These are phyloP conservation scores for Sinohyriopsis cumingii DNA, from an alignment of 2,888 invertebrate species.

Conservation along the genomic window DNA sequence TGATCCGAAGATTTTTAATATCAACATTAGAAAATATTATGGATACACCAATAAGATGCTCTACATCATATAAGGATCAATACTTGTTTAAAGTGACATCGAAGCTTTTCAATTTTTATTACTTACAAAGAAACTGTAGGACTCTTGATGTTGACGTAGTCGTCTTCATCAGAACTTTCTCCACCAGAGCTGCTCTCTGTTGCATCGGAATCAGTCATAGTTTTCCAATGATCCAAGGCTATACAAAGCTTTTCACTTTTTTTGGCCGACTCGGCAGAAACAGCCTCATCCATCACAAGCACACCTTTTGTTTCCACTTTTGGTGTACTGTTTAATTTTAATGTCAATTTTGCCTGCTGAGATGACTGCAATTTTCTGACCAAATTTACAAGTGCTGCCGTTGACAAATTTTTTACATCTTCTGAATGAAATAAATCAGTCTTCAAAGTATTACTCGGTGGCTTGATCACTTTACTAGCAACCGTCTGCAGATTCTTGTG, in stretches of 20 bases:
- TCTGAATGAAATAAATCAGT: conserved; percentile 67
- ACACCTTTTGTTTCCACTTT: conserved; percentile 42
- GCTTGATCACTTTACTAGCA: conserved; percentile 51
- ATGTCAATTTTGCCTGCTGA: conserved; percentile 36
- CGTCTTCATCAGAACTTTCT: conserved; percentile 89
- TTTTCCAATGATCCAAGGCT: conserved; percentile 83
- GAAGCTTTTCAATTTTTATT: not conserved
- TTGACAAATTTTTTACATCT: conserved; percentile 72
- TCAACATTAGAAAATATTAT: too few species aligned
- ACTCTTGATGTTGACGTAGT: conserved; percentile 22
- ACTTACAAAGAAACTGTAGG: conserved; percentile 36
- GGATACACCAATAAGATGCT: too few species aligned
- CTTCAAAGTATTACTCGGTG: conserved; percentile 50
- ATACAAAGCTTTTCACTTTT: conserved; percentile 82
- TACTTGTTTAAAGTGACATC: not conserved
- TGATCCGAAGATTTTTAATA: too few species aligned
- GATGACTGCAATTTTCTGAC: conserved; percentile 76
- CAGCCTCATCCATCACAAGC: conserved; percentile 57
- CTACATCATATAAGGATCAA: too few species aligned
- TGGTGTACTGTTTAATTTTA: conserved; percentile 28
- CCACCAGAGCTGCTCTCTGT: conserved; percentile 95
- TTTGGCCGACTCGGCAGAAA: conserved; percentile 75
- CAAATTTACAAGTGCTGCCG: conserved; percentile 77
- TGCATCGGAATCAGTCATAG: conserved; percentile 90
- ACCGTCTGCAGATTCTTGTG: conserved; percentile 73